Evolutionary conservation across 2,888 invertebrate genomes (phyloP), one percentile per base, ranked within the genome.

Genomic region (Diplazon laetatorius): DNA sequence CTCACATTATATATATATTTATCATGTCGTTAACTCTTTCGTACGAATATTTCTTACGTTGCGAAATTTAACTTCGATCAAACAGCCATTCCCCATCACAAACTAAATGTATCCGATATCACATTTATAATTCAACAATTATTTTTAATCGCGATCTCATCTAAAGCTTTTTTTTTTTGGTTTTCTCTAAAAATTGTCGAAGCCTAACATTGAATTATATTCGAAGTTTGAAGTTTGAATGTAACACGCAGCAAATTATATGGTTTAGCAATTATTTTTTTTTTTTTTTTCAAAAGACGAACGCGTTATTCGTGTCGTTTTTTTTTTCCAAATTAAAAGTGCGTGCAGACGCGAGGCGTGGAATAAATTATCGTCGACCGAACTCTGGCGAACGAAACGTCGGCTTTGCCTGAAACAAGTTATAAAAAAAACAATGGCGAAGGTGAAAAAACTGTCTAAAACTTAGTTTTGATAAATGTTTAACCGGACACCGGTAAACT

Each of bases 351-450:
- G 72, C 69, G 69, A 70, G 52, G 52, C 37, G 48, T 63, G 50
- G 55, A 22, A 50, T 57, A 63, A 74, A 59, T 78, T 69, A 78
- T 59, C 65, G 69, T 52, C 75, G 70, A 25, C 66, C 66, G 16
- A 74, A 74, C 46, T 60, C 74, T 55, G 66, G 74, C 30, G 66
- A 66, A 42, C 62, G 66, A 39, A 71, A 70, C 1, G 65, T 55
- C 6, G 62, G 20, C 30, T 70, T 71, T 66, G 42, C 74, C 78
- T 78, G 78, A 70, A 78, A 78, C 78, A 74, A 0, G n/a, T n/a
- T n/a, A n/a, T n/a, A n/a, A n/a, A 52, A 46, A 18, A 48, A n/a
- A 65, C 39, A 70, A 5, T n/a, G 14, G 14, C 44, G 39, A 16
- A 63, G 20, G 52, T 57, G 25, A 62, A 63, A 60, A 3, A n/a